Percentiles rank a stretch among this genome's conserved stretches.
These are phyloP conservation scores for Chelonus formosanus DNA, from an alignment of 2,888 invertebrate species.

Conservation along the genomic window DNA sequence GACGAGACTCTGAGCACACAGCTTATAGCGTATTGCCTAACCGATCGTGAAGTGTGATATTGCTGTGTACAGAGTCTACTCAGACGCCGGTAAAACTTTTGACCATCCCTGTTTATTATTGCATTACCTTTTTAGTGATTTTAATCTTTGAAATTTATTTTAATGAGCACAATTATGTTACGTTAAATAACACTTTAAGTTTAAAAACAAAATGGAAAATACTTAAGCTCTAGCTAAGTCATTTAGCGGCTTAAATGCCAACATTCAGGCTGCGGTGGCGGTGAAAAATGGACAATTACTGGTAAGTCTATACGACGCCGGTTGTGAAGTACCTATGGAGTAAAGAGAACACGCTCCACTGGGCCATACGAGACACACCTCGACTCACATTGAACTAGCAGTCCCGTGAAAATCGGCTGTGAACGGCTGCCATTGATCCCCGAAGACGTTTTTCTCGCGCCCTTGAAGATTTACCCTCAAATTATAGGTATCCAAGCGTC, in stretches of 20 bases:
- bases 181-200: no score
- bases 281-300: slow-evolving; percentile 37
- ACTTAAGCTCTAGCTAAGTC: no score
- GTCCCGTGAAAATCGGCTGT: slow-evolving; percentile 39
- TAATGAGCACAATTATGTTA: no score
- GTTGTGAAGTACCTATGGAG: slow-evolving; percentile 30
- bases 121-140: background rate
- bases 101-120: slow-evolving; percentile 31
- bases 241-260: no score
- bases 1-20: slow-evolving; percentile 22
- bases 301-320: slow-evolving; percentile 33
- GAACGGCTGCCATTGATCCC: slow-evolving; percentile 4
- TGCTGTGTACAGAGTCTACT: slow-evolving; percentile 40
- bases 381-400: slow-evolving; percentile 43
- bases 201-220: no score
- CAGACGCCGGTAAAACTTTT: slow-evolving; percentile 44
- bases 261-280: no score
- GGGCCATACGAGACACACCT: slow-evolving; percentile 60
- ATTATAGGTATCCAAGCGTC: slow-evolving; percentile 8
- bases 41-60: slow-evolving; percentile 54
- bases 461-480: slow-evolving; percentile 3
- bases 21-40: slow-evolving; percentile 47
- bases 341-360: slow-evolving; percentile 54
- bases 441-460: background rate
- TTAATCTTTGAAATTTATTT: background rate